A percentile compares a stretch with the other conserved stretches of the same genome.
Evolutionary conservation across 2,797 vertebrate species (phyloP).

Genomic region (Craterocephalus amniculus): DNA sequence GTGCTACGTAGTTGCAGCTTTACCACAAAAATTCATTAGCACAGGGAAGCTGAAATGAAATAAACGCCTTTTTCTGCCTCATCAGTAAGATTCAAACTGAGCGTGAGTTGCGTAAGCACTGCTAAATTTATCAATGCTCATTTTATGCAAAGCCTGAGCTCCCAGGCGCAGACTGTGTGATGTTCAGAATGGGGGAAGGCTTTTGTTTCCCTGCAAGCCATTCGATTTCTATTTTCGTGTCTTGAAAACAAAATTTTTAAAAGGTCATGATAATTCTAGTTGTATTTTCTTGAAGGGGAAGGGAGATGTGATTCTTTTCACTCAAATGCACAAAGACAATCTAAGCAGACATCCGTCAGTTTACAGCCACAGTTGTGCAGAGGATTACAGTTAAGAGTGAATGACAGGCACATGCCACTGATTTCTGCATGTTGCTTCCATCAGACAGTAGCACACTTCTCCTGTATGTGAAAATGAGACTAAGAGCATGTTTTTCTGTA

Average conservation of each 20-base stretch:
- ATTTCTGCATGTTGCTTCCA: conserved; percentile 14
- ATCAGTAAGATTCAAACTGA: conserved; percentile 83
- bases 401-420: conserved; percentile 49
- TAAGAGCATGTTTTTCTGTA: conserved; percentile 57
- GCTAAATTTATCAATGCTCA: conserved; percentile 86
- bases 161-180: conserved; percentile 69
- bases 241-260: conserved; percentile 65
- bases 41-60: conserved; percentile 59
- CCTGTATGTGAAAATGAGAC: conserved; percentile 11
- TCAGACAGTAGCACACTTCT: conserved; percentile 30
- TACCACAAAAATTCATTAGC: conserved; percentile 67
- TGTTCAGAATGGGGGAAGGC: conserved; percentile 62
- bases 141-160: conserved; percentile 82
- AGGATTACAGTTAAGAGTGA: conserved; percentile 64
- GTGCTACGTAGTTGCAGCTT: conserved; percentile 61
- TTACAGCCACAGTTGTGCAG: conserved; percentile 47
- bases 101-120: conserved; percentile 78
- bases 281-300: conserved; percentile 52
- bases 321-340: conserved; percentile 58
- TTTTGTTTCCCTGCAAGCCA: conserved; percentile 76
- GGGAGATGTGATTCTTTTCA: conserved; percentile 37
- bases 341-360: conserved; percentile 64
- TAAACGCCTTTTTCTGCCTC: conserved; percentile 77
- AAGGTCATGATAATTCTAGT: conserved; percentile 79
- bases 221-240: conserved; percentile 75